Conservation (phyloP, 2,113 vertebrate genomes). For the Ardeotis arabs region DNA sequence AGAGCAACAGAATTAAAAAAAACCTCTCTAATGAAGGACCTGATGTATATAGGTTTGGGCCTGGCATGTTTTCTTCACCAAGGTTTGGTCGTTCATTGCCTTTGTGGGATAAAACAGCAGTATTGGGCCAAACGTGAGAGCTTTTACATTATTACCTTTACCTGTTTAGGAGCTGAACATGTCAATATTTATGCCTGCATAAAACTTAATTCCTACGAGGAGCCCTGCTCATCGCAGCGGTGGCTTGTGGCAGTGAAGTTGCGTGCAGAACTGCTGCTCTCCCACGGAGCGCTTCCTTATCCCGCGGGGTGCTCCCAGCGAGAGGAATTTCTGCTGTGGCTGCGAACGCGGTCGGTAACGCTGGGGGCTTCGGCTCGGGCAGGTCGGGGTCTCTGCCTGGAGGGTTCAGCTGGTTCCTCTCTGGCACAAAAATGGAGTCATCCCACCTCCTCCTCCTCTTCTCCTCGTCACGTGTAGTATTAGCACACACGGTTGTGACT, state of each 20-base stretch:
- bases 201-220: accelerated
- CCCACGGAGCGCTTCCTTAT: accelerated
- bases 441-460: not conserved
- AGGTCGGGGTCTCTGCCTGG: not conserved
- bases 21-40: not conserved
- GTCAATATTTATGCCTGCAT: not conserved
- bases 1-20: not conserved
- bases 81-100: not conserved
- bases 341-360: accelerated
- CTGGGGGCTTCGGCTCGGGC: accelerated
- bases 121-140: not conserved
- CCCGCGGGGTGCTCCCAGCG: not conserved
- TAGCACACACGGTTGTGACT: not conserved
- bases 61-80: not conserved
- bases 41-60: not conserved
- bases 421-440: not conserved
- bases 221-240: not conserved
- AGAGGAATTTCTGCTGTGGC: not conserved
- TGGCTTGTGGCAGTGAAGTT: not conserved
- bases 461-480: not conserved
- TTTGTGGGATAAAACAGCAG: not conserved
- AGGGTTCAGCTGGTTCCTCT: not conserved
- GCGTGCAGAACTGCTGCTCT: not conserved
- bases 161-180: not conserved
- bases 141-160: not conserved